Conservation (phyloP, 2,888 invertebrate species). For the Chouioia cunea region DNA sequence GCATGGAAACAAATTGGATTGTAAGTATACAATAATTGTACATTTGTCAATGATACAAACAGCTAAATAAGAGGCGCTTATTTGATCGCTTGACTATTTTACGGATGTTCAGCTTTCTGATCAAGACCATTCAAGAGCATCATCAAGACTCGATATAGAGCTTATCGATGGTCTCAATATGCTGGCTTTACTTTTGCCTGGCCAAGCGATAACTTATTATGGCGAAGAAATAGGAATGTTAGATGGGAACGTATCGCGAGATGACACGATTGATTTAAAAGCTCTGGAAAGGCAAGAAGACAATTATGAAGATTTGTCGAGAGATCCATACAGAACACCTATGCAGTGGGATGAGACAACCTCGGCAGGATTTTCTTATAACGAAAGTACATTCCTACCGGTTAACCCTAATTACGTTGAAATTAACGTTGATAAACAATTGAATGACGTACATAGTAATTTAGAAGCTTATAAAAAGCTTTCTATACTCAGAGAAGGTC, state of each 20-base stretch:
- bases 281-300: conserved; percentile 46
- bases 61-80: background rate
- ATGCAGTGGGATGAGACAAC: conserved; percentile 64
- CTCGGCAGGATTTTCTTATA: conserved; percentile 60
- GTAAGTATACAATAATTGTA: conserved; percentile 48
- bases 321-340: conserved; percentile 61
- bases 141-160: conserved; percentile 55
- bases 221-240: conserved; percentile 62
- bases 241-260: conserved; percentile 49
- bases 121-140: conserved; percentile 57
- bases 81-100: no score
- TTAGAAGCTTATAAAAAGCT: conserved; percentile 55
- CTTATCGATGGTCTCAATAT: conserved; percentile 69
- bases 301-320: conserved; percentile 49
- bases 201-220: conserved; percentile 72
- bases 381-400: conserved; percentile 53
- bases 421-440: conserved; percentile 55
- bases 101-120: conserved; percentile 58
- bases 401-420: conserved; percentile 52
- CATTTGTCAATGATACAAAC: background rate
- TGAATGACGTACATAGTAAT: conserved; percentile 48
- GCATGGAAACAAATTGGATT: conserved; percentile 63
- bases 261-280: conserved; percentile 56
- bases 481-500: conserved; percentile 52
- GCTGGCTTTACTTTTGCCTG: conserved; percentile 71